These are phyloP conservation scores for Drosophila bipectinata DNA, from an alignment of 1,140 invertebrate species.

Conservation along the genomic window DNA sequence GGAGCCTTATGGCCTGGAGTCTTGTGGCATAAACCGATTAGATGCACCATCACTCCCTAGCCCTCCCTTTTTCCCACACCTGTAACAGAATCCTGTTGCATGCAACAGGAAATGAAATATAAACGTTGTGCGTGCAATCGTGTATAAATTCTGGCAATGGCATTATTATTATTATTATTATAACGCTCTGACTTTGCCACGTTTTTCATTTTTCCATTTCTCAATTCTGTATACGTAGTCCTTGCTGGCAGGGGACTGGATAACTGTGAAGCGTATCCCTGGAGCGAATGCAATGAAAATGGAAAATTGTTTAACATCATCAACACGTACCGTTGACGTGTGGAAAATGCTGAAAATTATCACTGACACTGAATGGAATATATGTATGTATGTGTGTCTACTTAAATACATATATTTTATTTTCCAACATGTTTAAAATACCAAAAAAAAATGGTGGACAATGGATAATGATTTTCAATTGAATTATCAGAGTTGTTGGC, in stretches of 20 bases:
- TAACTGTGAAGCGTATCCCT: background rate
- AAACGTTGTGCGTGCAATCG: constrained; percentile 47
- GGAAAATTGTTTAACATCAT: constrained; percentile 67
- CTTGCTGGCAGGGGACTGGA: background rate
- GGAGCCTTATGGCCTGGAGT: background rate
- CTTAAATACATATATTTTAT: background rate
- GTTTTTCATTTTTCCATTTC: background rate
- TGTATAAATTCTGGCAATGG: constrained; percentile 47
- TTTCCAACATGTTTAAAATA: background rate
- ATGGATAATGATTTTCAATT: constrained; percentile 62
- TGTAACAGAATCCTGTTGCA: constrained; percentile 18
- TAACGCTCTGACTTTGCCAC: constrained; percentile 13
- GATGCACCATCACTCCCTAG: background rate
- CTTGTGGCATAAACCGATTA: constrained; percentile 21
- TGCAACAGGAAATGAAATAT: constrained; percentile 63
- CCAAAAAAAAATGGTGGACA: background rate
- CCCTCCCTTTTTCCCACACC: too few species aligned
- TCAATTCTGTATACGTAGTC: background rate
- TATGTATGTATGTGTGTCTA: too few species aligned
- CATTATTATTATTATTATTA: constrained; percentile 37
- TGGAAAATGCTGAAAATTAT: constrained; percentile 64
- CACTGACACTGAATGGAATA: constrained; percentile 13
- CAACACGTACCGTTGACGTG: constrained; percentile 73
- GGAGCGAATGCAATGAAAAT: constrained; percentile 14
- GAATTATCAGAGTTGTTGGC: constrained; percentile 42